These are phyloP conservation scores for Ctenodactylus gundi DNA, from an alignment of 2,113 vertebrate species.

Conservation along the genomic window DNA sequence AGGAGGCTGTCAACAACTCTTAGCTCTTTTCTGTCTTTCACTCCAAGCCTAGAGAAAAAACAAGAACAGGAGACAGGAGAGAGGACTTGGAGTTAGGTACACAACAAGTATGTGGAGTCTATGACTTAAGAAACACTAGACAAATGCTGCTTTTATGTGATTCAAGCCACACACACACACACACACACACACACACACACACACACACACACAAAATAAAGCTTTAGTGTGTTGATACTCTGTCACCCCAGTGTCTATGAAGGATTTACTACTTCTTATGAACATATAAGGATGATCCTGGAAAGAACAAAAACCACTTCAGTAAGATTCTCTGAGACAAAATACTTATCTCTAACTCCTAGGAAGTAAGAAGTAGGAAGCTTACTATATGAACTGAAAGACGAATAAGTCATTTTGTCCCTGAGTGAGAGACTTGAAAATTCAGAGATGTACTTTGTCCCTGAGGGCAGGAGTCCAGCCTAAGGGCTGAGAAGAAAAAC, in stretches of 20 bases:
- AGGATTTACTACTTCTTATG: not conserved
- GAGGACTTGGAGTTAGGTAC: not conserved
- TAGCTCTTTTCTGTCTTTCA: not conserved
- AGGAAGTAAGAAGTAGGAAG: not conserved
- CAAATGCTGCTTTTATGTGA: not conserved
- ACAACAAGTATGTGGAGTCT: not conserved
- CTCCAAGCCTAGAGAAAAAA: not conserved
- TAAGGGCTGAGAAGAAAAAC: not conserved
- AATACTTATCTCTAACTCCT: not conserved
- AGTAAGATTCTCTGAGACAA: not conserved
- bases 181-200: too few species aligned
- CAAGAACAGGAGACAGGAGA: not conserved
- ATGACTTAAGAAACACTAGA: not conserved
- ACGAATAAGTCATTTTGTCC: not conserved
- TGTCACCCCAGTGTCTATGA: not conserved
- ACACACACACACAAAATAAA: too few species aligned
- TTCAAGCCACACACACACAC: too few species aligned
- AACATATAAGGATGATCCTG: not conserved
- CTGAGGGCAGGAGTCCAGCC: not conserved
- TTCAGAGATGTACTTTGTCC: not conserved
- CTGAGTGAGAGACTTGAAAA: not conserved
- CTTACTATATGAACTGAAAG: not conserved
- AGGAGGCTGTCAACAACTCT: too few species aligned
- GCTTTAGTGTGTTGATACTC: not conserved
- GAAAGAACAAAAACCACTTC: rapidly evolving